A percentile compares a stretch with the other conserved stretches of the same genome.
These are phyloP conservation scores for Poecilia wingei DNA, from an alignment of 2,797 vertebrate genomes.

Conservation along the genomic window DNA sequence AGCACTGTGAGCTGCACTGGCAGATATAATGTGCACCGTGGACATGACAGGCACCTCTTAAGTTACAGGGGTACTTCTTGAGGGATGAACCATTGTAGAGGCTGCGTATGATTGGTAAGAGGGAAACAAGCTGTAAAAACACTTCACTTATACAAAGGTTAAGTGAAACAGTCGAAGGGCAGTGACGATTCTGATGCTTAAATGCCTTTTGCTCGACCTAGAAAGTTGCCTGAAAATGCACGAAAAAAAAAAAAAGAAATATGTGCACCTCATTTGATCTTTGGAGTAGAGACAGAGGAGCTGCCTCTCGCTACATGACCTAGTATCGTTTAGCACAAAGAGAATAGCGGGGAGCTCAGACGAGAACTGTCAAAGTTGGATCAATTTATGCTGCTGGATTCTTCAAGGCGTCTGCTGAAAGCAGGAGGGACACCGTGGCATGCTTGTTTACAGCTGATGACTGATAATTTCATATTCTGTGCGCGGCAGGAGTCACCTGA, in stretches of 20 bases:
- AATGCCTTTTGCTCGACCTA: background rate
- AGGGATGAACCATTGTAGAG: constrained; percentile 40
- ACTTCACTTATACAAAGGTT: constrained; percentile 15
- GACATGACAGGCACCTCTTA: constrained; percentile 63
- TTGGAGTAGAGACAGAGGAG: constrained; percentile 6
- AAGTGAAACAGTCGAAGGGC: constrained; percentile 15
- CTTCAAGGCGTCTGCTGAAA: constrained; percentile 76
- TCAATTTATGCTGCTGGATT: constrained; percentile 58
- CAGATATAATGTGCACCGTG: constrained; percentile 61
- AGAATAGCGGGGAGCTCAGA: constrained; percentile 17
- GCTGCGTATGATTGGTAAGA: constrained; percentile 14
- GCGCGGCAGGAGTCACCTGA: constrained; percentile 75
- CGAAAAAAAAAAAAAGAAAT: too few relatives aligned
- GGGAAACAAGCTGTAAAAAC: constrained; percentile 13
- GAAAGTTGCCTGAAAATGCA: constrained; percentile 7
- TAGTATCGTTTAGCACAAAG: constrained; percentile 18
- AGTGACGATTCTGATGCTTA: constrained; percentile 1
- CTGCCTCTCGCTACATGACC: constrained; percentile 23
- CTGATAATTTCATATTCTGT: constrained; percentile 84
- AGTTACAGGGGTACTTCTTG: constrained; percentile 35
- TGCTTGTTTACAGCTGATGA: constrained; percentile 82
- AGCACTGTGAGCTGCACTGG: constrained; percentile 53
- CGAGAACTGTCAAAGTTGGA: constrained; percentile 21
- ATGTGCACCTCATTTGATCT: constrained; percentile 7
- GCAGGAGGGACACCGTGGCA: constrained; percentile 66